These are phyloP conservation scores for Junonia oenone DNA, from an alignment of 2,888 invertebrate species.

Conservation along the genomic window DNA sequence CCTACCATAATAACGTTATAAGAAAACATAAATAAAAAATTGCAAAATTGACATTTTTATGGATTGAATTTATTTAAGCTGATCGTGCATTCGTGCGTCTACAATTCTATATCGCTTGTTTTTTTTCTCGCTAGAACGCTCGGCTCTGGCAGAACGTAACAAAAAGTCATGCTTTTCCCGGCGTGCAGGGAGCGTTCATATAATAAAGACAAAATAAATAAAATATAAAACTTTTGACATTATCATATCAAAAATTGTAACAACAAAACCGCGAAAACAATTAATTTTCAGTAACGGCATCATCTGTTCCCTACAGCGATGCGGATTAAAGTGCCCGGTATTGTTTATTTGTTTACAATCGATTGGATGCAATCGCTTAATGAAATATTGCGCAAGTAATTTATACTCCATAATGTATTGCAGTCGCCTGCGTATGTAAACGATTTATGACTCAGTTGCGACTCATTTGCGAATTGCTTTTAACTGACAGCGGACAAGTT, in stretches of 20 bases:
- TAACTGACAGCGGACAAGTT: not conserved
- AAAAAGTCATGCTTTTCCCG: too few relatives aligned
- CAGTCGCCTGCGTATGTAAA: not conserved
- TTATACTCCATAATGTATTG: not conserved
- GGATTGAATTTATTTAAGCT: too few relatives aligned
- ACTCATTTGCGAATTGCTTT: not conserved
- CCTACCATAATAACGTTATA: too few relatives aligned
- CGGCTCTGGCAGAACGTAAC: too few relatives aligned
- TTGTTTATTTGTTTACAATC: not conserved
- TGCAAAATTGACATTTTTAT: too few relatives aligned
- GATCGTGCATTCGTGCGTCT: too few relatives aligned
- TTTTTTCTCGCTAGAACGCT: too few relatives aligned
- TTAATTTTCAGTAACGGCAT: not conserved
- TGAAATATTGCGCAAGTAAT: not conserved
- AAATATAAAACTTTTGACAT: too few relatives aligned
- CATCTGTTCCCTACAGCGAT: not conserved
- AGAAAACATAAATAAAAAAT: too few relatives aligned
- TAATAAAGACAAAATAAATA: not conserved
- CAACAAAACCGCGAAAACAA: not conserved
- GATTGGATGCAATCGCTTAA: not conserved
- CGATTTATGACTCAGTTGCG: not conserved
- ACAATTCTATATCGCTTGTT: too few relatives aligned
- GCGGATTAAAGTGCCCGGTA: not conserved
- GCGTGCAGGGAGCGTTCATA: too few relatives aligned
- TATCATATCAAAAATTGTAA: too few relatives aligned